Conservation (phyloP, 2,113 vertebrate genomes). For the Stercorarius parasiticus region DNA sequence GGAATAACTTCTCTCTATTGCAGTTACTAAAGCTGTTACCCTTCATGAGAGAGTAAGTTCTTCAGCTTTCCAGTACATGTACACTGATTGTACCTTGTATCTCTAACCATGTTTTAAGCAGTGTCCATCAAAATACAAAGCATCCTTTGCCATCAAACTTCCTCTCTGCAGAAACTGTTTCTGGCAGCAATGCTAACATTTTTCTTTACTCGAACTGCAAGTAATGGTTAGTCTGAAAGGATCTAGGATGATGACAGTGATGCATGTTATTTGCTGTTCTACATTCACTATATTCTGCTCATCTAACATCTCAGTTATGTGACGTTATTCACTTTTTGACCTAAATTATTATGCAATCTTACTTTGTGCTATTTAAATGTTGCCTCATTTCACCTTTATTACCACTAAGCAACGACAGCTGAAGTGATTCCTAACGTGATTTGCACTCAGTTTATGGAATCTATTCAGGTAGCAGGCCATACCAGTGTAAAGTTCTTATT, state of each 20-base stretch:
- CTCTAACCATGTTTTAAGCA: neutral
- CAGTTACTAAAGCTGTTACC: neutral
- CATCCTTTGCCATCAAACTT: neutral
- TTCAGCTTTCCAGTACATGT: neutral
- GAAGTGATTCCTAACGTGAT: neutral
- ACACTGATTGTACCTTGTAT: neutral
- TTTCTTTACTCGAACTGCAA: neutral
- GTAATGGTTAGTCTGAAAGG: neutral
- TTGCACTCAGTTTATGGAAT: neutral
- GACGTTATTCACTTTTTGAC: conserved; percentile 10
- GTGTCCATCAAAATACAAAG: neutral
- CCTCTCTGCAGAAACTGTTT: neutral
- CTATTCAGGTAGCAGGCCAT: neutral
- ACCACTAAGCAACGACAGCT: neutral
- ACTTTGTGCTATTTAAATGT: neutral
- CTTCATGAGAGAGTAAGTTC: neutral
- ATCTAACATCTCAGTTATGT: neutral
- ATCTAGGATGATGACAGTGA: neutral
- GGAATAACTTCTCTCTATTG: neutral
- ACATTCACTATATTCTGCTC: neutral
- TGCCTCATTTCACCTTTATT: conserved; percentile 37
- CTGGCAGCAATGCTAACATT: neutral
- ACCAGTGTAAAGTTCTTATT: neutral
- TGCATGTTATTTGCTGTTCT: neutral
- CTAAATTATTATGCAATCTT: conserved; percentile 40